Base-by-base conservation (phyloP, 64 coral and sea anemone species). In the Orbicella faveolata region DNA sequence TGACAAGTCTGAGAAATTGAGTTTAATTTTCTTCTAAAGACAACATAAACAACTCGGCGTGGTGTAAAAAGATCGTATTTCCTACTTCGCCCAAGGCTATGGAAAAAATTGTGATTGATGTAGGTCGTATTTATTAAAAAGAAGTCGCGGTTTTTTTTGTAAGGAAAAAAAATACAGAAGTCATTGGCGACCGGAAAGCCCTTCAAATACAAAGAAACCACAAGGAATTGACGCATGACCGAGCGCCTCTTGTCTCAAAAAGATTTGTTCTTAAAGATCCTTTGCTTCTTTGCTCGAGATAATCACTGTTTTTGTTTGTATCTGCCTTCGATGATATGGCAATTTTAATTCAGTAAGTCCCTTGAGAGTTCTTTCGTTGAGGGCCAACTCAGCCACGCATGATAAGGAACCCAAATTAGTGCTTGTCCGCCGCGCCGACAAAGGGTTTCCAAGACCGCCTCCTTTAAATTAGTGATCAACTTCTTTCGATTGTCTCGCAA, bases 311-410 rank as follows among this genome's bases (percentile, higher is more conserved):
- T 85, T 85, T 85, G 82, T 85, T 85, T 73, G 65, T 85, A 18
- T 66, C 39, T 73, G 39, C 82, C 64, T 85, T 85, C 73, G 82
- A 85, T 85, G 82, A 85, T 85, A 85, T 72, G 82, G 65, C 82
- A 85, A 85, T 85, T 85, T 85, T 85, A 85, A 85, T 85, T 85
- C 82, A 85, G 82, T 5, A 52, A 26, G 82, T 85, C 82, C 65
- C 82, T 73, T 23, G 82, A 85, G 82, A 85, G 61, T n/a, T 48
- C 34, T 85, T 69, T 51, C 35, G 23, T 16, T 85, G 30, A 63
- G 54, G 44, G 21, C 63, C 39, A 52, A 63, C 39, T 53, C 25
- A 16, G 63, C 20, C 63, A 73, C 36, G 64, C 37, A 53, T 12
- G 82, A 85, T 85, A 85, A 85, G 66, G 64, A 72, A 52, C 37